A percentile compares a stretch with the other conserved stretches of the same genome.
phyloP scores from a whole-genome alignment of 2,888 invertebrate genomes.

The Phyllotreta cruciferae region DNA sequence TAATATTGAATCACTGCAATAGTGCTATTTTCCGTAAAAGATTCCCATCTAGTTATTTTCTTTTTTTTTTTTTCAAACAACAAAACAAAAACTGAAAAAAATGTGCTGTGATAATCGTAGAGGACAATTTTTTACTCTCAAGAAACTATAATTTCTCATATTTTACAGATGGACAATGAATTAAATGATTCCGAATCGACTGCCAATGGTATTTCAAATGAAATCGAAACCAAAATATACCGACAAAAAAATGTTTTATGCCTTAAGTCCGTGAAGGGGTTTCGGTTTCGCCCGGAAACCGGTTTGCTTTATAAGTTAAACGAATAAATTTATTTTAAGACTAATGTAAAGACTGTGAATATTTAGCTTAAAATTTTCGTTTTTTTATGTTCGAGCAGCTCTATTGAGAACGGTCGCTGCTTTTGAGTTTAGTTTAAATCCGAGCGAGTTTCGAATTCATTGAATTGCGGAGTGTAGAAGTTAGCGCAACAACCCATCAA shows the following conservation, averaged over 20 bases:
- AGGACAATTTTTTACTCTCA: constrained; percentile 24
- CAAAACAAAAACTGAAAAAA: constrained; percentile 25
- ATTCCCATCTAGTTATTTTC: constrained; percentile 20
- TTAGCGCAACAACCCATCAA: too few relatives aligned
- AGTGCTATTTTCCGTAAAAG: constrained; percentile 15
- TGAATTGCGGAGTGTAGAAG: too few relatives aligned
- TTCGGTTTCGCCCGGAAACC: constrained; percentile 25
- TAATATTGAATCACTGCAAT: too few relatives aligned
- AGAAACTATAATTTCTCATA: too few relatives aligned
- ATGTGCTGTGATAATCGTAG: constrained; percentile 40
- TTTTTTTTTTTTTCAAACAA: constrained; percentile 30
- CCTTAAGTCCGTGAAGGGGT: too few relatives aligned
- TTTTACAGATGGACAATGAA: too few relatives aligned
- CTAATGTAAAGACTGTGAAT: constrained; percentile 51
- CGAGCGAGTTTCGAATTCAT: not conserved
- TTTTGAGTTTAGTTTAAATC: constrained; percentile 2
- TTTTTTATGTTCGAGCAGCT: constrained; percentile 43
- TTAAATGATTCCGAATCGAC: too few relatives aligned
- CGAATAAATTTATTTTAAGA: constrained; percentile 42
- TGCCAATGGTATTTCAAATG: not conserved
- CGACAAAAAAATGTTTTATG: too few relatives aligned
- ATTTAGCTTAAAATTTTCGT: constrained; percentile 41
- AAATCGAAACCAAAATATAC: not conserved
- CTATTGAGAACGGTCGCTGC: constrained; percentile 32
- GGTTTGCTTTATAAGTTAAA: constrained; percentile 31